phyloP scores from a whole-genome alignment of 2,113 vertebrate genomes.

The Peucedramus taeniatus region DNA sequence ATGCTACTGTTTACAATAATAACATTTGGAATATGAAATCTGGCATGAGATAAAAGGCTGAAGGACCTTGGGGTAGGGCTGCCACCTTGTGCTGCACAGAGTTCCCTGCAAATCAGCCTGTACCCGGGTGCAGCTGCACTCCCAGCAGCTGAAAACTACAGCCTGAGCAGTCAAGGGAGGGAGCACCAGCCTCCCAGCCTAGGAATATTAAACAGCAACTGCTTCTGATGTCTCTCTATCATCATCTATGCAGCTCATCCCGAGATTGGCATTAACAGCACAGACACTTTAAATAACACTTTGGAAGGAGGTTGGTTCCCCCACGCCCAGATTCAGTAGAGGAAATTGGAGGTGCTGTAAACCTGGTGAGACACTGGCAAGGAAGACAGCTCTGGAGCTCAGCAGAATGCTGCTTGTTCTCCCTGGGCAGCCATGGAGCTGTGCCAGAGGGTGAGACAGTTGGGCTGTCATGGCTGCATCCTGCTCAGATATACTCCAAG shows the following conservation, averaged over 20 bases:
- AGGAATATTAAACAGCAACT: background rate
- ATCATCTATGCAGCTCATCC: background rate
- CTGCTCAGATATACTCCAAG: background rate
- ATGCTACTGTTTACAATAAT: background rate
- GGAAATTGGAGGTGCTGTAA: background rate
- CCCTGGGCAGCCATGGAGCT: background rate
- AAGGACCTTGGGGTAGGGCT: background rate
- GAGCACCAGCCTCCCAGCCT: background rate
- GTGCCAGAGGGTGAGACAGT: background rate
- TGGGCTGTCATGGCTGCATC: background rate
- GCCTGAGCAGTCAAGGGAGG: background rate
- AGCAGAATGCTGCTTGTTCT: accelerated
- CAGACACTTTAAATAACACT: background rate
- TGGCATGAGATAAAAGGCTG: background rate
- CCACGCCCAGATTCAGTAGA: accelerated
- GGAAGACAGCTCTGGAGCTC: background rate
- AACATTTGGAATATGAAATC: background rate
- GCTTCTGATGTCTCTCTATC: background rate
- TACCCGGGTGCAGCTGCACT: background rate
- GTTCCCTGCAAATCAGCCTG: background rate
- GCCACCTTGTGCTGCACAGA: background rate
- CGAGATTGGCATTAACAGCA: background rate
- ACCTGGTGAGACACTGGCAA: background rate
- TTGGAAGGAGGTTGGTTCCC: background rate
- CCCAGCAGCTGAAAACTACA: background rate